phyloP scores from a whole-genome alignment of 2,888 invertebrate species.

The Caenorhabditis sp. region DNA sequence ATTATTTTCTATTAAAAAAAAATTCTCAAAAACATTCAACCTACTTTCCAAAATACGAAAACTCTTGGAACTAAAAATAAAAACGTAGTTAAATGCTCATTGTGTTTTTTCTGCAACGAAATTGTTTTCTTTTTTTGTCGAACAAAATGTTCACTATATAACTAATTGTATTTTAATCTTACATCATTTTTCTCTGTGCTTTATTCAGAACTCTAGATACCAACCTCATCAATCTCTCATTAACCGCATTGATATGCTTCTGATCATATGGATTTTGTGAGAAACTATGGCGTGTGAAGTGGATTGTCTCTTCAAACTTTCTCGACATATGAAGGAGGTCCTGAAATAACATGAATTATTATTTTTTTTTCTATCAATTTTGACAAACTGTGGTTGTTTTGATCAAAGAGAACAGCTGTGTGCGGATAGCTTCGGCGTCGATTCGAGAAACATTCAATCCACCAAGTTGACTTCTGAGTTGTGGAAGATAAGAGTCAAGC shows the following conservation, averaged over 20 bases:
- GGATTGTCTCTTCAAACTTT: slow-evolving; percentile 43
- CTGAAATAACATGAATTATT: slow-evolving; percentile 4
- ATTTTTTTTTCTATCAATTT: not conserved
- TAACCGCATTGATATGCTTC: slow-evolving; percentile 47
- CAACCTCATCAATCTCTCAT: slow-evolving; percentile 55
- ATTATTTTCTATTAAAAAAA: too few species aligned
- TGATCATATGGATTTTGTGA: slow-evolving; percentile 56
- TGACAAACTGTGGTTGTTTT: slow-evolving; percentile 17
- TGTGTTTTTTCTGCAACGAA: too few species aligned
- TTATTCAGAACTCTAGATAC: not conserved
- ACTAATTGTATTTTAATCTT: not conserved
- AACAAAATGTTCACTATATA: not conserved
- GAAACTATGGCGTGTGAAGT: slow-evolving; percentile 36
- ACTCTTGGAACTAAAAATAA: not conserved
- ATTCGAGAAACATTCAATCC: slow-evolving; percentile 27
- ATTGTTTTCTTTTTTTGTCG: too few species aligned
- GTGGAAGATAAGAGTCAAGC: slow-evolving; percentile 48
- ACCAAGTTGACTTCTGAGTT: slow-evolving; percentile 41
- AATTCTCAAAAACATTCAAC: too few species aligned
- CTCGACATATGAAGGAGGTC: slow-evolving; percentile 35
- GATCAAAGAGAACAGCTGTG: slow-evolving; percentile 23
- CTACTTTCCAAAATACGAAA: too few species aligned
- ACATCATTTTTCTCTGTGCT: not conserved
- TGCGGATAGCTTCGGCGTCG: slow-evolving; percentile 37
- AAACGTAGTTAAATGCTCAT: too few species aligned